A percentile compares a stretch with the other conserved stretches of the same genome.
These are phyloP conservation scores for Meteorus colon DNA, from an alignment of 2,888 invertebrate genomes.

Conservation along the genomic window DNA sequence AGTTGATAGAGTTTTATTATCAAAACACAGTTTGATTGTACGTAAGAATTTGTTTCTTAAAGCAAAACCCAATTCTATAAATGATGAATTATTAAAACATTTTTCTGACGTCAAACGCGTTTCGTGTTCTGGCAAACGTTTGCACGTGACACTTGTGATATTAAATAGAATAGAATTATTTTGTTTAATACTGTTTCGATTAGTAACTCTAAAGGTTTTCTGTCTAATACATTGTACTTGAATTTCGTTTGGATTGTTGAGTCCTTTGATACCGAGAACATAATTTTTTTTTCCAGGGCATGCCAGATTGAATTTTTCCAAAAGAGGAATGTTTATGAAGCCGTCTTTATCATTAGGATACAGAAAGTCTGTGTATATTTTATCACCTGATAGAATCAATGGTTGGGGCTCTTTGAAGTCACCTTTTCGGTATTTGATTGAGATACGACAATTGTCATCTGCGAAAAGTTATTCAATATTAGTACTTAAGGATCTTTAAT, in stretches of 20 bases:
- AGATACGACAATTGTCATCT: slow-evolving; percentile 71
- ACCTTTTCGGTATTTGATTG: slow-evolving; percentile 69
- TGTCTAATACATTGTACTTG: slow-evolving; percentile 53
- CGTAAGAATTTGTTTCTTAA: slow-evolving; percentile 64
- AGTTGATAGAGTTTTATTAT: slow-evolving; percentile 68
- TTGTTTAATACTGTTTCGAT: not conserved
- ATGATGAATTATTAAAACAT: slow-evolving; percentile 63
- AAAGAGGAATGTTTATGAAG: slow-evolving; percentile 50
- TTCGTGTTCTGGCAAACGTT: slow-evolving; percentile 60
- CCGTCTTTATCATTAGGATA: slow-evolving; percentile 55
- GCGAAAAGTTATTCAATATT: slow-evolving; percentile 1
- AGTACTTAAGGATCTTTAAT: not conserved
- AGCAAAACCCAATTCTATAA: slow-evolving; percentile 71
- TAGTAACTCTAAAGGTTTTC: slow-evolving; percentile 53
- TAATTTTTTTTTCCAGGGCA: slow-evolving; percentile 62
- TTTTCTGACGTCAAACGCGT: slow-evolving; percentile 59
- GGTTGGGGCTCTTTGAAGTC: slow-evolving; percentile 78
- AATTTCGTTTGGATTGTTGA: slow-evolving; percentile 41
- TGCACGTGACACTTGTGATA: slow-evolving; percentile 66
- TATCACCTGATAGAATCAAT: slow-evolving; percentile 72
- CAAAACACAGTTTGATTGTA: slow-evolving; percentile 71
- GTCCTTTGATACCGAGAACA: slow-evolving; percentile 46
- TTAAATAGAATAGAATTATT: slow-evolving; percentile 45
- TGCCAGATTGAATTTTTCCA: slow-evolving; percentile 57
- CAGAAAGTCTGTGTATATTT: slow-evolving; percentile 50